Evolutionary conservation across 2,113 vertebrate genomes (phyloP).

Genomic region (Lamprologus speciosus): DNA sequence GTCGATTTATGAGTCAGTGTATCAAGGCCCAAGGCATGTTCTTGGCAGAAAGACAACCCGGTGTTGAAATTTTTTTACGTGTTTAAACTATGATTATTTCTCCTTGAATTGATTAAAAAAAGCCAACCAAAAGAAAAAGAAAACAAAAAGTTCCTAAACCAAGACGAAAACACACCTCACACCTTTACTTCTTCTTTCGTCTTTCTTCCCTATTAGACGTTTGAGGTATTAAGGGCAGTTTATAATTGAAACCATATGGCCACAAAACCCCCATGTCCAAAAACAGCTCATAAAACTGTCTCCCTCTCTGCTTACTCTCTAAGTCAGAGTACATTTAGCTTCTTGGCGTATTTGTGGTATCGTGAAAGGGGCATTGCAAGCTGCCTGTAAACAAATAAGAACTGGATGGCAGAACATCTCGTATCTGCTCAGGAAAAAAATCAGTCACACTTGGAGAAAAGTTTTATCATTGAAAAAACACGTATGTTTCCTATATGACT

Average conservation of each 20-base stretch:
- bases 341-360: slow-evolving; percentile 28
- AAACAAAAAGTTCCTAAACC: background rate
- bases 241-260: slow-evolving; percentile 50
- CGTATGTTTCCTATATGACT: background rate
- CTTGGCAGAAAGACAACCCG: background rate
- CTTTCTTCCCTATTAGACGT: background rate
- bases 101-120: background rate
- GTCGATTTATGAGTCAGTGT: slow-evolving; percentile 1
- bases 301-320: slow-evolving; percentile 6
- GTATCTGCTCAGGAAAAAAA: background rate
- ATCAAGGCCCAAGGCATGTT: background rate
- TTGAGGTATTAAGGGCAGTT: slow-evolving; percentile 16
- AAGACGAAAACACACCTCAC: background rate
- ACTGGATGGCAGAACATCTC: background rate
- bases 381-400: background rate
- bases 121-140: background rate
- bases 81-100: background rate
- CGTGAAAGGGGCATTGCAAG: background rate
- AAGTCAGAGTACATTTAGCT: background rate
- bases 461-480: background rate
- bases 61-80: background rate
- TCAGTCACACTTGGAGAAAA: background rate
- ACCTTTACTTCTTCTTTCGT: background rate
- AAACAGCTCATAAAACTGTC: slow-evolving; percentile 53
- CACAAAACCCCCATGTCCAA: background rate